phyloP scores from a whole-genome alignment of 2,113 vertebrate genomes.

The Semnornis frantzii region DNA sequence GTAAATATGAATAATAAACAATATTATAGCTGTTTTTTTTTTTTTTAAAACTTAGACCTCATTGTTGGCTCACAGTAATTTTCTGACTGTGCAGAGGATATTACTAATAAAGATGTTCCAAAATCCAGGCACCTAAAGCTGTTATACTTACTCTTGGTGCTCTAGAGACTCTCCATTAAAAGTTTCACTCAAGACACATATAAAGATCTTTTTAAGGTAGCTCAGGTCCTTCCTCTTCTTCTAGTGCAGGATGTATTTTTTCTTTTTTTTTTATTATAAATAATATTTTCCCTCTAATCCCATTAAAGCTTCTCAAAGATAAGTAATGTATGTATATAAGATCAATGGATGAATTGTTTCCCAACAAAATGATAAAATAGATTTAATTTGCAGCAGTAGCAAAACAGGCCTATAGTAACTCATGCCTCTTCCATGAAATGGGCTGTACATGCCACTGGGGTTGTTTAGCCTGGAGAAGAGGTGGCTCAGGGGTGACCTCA shows the following conservation, averaged over 20 bases:
- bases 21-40: background rate
- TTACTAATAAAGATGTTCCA: background rate
- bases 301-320: background rate
- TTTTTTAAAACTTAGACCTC: background rate
- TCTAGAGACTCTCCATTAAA: background rate
- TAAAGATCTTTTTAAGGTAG: background rate
- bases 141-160: too few relatives aligned
- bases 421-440: slow-evolving; percentile 13
- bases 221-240: background rate
- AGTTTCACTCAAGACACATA: background rate
- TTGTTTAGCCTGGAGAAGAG: too few relatives aligned
- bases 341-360: background rate
- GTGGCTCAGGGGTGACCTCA: too few relatives aligned
- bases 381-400: background rate
- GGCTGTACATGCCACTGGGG: background rate
- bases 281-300: background rate
- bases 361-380: background rate
- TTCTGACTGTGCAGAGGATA: background rate
- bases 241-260: background rate
- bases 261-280: too few relatives aligned
- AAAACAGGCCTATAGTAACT: background rate
- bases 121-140: background rate
- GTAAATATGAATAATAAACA: background rate
- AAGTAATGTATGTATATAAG: background rate
- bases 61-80: too few relatives aligned